Conservation (phyloP, 1,140 invertebrate species). For the Tetragonula clypearis region DNA sequence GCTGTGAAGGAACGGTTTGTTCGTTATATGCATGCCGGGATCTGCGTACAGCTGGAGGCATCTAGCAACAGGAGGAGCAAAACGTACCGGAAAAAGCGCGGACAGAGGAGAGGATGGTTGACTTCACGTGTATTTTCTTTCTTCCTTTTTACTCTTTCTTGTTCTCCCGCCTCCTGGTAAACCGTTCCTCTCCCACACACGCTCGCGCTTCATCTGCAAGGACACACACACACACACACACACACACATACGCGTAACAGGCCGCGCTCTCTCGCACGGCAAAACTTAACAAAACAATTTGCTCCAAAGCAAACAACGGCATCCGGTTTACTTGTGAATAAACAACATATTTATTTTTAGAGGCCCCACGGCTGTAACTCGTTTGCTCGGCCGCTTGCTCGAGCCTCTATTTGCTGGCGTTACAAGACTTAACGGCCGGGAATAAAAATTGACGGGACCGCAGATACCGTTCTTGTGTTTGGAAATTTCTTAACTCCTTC, state of each 20-base stretch:
- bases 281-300: constrained; percentile 83
- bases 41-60: constrained; percentile 60
- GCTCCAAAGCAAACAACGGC: constrained; percentile 82
- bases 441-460: constrained; percentile 57
- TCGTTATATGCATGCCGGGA: constrained; percentile 21
- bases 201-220: not conserved
- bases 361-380: constrained; percentile 75
- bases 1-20: not conserved
- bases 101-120: constrained; percentile 47
- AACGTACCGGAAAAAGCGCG: constrained; percentile 65
- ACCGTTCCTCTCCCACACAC: constrained; percentile 38
- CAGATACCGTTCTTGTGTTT: constrained; percentile 26
- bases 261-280: constrained; percentile 64
- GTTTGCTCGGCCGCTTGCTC: constrained; percentile 61
- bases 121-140: constrained; percentile 70
- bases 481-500: constrained; percentile 37
- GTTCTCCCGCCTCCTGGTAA: constrained; percentile 46
- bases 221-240: constrained; percentile 27
- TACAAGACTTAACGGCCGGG: constrained; percentile 57
- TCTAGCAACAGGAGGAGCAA: constrained; percentile 55
- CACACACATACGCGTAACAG: constrained; percentile 25
- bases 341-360: constrained; percentile 83
- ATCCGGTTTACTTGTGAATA: constrained; percentile 83
- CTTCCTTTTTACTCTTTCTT: constrained; percentile 50
- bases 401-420: constrained; percentile 59